Evolutionary conservation across 2,888 invertebrate species (phyloP).

Genomic region (Pristionchus arcanus): DNA sequence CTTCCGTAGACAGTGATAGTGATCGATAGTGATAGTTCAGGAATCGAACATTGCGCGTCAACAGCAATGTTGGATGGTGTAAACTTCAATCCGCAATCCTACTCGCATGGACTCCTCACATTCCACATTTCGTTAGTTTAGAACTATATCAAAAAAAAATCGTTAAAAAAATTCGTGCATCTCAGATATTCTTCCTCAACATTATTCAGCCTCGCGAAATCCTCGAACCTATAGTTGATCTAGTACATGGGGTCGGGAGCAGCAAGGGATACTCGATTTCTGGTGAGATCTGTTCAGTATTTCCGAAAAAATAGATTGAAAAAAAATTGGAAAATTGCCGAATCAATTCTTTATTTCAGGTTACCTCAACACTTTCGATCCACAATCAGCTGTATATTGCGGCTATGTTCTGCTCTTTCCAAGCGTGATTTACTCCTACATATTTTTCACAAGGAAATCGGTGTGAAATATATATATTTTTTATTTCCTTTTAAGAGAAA

Average conservation of each 20-base stretch:
- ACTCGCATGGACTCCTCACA: background rate
- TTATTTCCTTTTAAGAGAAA: background rate
- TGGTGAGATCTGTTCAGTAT: background rate
- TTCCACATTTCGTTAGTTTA: background rate
- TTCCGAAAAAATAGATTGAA: too few relatives aligned
- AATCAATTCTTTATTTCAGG: background rate
- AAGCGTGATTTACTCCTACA: background rate
- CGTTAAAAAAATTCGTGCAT: background rate
- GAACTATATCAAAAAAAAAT: background rate
- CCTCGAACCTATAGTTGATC: background rate
- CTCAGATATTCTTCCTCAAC: background rate
- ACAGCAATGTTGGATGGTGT: background rate
- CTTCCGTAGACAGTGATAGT: too few relatives aligned
- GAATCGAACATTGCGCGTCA: background rate
- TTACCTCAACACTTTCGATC: background rate
- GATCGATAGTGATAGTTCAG: too few relatives aligned
- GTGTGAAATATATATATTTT: background rate
- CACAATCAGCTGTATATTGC: background rate
- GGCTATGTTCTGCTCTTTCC: background rate
- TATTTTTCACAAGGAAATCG: background rate
- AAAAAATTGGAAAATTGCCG: background rate
- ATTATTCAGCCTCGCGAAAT: background rate
- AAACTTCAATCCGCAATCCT: background rate
- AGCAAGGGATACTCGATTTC: background rate
- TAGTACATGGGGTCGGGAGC: background rate